Conservation (phyloP, 2,113 vertebrate species). For the Cranoglanis bouderius region DNA sequence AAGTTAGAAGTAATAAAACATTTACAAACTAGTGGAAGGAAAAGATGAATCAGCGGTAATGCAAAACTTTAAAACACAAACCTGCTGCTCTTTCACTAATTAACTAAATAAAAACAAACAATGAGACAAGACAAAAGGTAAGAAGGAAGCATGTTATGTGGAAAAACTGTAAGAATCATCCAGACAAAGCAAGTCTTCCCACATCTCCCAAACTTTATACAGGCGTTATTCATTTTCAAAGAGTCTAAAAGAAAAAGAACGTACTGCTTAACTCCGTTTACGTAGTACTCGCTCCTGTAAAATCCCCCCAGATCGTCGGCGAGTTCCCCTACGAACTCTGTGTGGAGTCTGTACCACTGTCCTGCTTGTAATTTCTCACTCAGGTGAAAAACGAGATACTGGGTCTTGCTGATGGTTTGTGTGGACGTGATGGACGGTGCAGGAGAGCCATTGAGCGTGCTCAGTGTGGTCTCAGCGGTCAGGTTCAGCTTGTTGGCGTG, state of each 20-base stretch:
- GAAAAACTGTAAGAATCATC: not conserved
- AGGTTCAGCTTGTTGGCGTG: conserved; percentile 88
- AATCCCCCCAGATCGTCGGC: conserved; percentile 87
- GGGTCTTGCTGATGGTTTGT: conserved; percentile 67
- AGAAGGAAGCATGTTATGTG: no score
- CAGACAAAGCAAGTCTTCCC: not conserved
- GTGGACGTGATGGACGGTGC: conserved; percentile 51
- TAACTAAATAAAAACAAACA: not conserved
- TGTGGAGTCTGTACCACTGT: conserved; percentile 71
- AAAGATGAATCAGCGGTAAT: not conserved
- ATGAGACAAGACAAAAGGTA: not conserved
- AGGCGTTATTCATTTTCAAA: not conserved
- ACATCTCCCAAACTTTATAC: not conserved
- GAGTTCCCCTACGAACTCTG: conserved; percentile 79
- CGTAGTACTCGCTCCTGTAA: conserved; percentile 89
- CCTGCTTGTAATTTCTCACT: conserved; percentile 14
- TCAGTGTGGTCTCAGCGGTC: conserved; percentile 75
- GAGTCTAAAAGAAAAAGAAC: conserved; percentile 43
- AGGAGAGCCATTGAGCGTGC: fast-evolving
- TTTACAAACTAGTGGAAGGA: not conserved
- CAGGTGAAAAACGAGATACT: conserved; percentile 83
- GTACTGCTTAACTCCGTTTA: conserved; percentile 69
- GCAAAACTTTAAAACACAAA: not conserved
- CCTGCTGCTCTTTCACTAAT: not conserved
- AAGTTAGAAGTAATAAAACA: not conserved